Evolutionary conservation across 2,888 invertebrate species (phyloP).

Genomic region (Lobophora halterata): DNA sequence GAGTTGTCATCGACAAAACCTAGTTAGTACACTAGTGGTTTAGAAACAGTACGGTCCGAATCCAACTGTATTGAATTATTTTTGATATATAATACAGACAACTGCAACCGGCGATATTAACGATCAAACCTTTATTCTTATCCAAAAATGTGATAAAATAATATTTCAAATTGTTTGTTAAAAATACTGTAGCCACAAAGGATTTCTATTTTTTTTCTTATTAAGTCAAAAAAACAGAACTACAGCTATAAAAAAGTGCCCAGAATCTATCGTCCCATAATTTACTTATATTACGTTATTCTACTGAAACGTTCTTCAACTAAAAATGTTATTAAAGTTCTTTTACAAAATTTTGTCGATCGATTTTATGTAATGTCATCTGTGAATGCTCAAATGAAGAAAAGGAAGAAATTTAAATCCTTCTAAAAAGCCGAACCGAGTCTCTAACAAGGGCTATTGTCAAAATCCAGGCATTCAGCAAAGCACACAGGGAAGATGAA

Average conservation of each 20-base stretch:
- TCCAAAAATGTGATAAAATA: background rate
- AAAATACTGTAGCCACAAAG: no score
- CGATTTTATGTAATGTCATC: conserved; percentile 14
- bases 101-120: conserved; percentile 36
- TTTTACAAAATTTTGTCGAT: conserved; percentile 3
- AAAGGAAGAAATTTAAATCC: conserved; percentile 26
- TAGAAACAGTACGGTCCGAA: conserved; percentile 45
- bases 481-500: conserved; percentile 27
- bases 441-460: conserved; percentile 32
- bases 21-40: conserved; percentile 45
- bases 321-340: no score
- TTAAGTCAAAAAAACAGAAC: no score
- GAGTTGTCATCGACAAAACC: conserved; percentile 25
- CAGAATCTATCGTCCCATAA: no score
- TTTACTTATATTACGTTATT: no score
- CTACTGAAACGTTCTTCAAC: no score
- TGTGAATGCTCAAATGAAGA: conserved; percentile 15
- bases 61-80: conserved; percentile 58
- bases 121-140: conserved; percentile 6
- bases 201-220: no score
- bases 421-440: conserved; percentile 24
- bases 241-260: no score
- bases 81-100: conserved; percentile 52
- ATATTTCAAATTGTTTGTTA: no score
- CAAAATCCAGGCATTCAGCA: conserved; percentile 33